Evolutionary conservation across 2,888 invertebrate species (phyloP), one percentile per base, ranked within the genome.

Genomic region (Hemistola chrysoprasaria): DNA sequence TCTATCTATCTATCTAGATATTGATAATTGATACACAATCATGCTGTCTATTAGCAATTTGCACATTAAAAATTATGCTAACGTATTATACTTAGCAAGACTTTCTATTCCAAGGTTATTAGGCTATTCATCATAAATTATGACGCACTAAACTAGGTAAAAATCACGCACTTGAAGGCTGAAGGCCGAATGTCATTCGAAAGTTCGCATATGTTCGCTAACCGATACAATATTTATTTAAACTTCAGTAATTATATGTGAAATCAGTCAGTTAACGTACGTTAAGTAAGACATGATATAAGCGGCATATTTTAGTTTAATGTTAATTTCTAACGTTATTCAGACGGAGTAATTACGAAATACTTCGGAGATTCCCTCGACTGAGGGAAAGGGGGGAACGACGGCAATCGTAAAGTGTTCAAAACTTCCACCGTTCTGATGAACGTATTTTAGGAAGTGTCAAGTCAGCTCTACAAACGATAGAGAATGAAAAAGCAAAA

Each of bases 401-500:
- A 61, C 61, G 54, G 65, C 62, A 64, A 62, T 69, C 68, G 62
- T 63, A 57, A 71, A 76, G 50, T 73, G 52, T 40, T 43, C 11
- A 28, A 43, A 43, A 40, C 36, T 7, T 28, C 21, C 33, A 23
- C 11, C 20, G 32, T 37, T 33, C 11, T 28, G 11, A 42, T 42
- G 16, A 39, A 39, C 33, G 34, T 30, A 29, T 39, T 44, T 35
- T 58, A 47, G 38, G 50, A 75, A 70, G 58, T 76, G 79, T 68
- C 74, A 71, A 75, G 73, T 76, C 76, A 78, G 68, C 63, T 53
- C 54, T 57, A 77, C 69, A 75, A 80, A 81, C 73, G 72, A 77
- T 73, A 74, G 62, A 71, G 65, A 72, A 67, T 78, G 80, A 80
- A 80, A 65, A 66, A 70, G 70, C 75, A 70, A 68, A 69, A 75